Percentiles rank a stretch among this genome's conserved stretches.
These are phyloP conservation scores for Papilio helenus DNA, from an alignment of 1,140 invertebrate genomes.

Conservation along the genomic window DNA sequence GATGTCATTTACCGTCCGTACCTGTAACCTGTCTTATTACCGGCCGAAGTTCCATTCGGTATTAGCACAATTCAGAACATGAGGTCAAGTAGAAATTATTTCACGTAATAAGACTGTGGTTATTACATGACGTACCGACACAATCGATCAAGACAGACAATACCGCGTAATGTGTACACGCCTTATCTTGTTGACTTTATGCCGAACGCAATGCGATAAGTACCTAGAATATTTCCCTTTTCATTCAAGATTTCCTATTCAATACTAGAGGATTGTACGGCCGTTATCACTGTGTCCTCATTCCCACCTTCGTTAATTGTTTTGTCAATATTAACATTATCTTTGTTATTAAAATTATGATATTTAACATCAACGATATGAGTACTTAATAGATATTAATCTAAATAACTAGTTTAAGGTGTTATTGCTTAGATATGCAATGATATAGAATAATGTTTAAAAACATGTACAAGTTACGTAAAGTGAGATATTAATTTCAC, in stretches of 20 bases:
- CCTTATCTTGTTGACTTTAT: constrained; percentile 21
- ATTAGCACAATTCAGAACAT: neutral
- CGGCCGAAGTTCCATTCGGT: neutral
- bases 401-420: neutral
- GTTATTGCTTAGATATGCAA: neutral
- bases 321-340: constrained; percentile 13
- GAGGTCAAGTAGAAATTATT: neutral
- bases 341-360: neutral
- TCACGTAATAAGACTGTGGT: neutral
- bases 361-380: neutral
- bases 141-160: constrained; percentile 21
- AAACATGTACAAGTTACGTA: neutral
- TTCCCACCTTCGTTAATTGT: constrained; percentile 12
- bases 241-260: constrained; percentile 23
- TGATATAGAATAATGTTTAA: no score
- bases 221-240: constrained; percentile 4
- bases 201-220: neutral
- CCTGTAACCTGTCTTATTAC: neutral
- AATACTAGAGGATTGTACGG: neutral
- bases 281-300: neutral
- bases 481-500: neutral
- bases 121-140: neutral
- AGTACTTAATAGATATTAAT: neutral
- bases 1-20: no score
- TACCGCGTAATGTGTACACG: constrained; percentile 13